Conservation (phyloP, 2,113 vertebrate species). For the Clupea harengus region DNA sequence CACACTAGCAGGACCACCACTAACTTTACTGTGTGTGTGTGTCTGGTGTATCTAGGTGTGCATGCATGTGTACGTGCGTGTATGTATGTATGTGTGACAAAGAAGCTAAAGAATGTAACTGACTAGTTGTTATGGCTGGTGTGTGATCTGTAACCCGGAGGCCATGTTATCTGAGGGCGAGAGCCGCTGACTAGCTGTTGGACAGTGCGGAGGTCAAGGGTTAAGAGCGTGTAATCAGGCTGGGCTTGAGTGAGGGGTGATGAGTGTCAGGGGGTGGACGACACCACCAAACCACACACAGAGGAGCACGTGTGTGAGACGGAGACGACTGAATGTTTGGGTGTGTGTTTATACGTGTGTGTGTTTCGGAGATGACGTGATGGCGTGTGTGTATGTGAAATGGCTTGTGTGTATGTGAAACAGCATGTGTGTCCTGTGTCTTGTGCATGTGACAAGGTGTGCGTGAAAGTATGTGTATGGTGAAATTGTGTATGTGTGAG, state of each 20-base stretch:
- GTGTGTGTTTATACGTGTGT: constrained; percentile 12
- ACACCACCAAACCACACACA: constrained; percentile 24
- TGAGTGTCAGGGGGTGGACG: constrained; percentile 46
- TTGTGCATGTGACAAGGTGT: neutral
- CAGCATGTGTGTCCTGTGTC: neutral
- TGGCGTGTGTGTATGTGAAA: neutral
- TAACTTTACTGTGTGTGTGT: neutral
- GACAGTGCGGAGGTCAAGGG: constrained; percentile 57
- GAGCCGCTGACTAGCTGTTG: constrained; percentile 48
- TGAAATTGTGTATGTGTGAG: neutral
- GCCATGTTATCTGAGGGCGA: constrained; percentile 19
- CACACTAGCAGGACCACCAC: neutral
- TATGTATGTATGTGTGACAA: neutral
- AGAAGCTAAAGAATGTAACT: neutral
- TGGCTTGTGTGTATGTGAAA: neutral
- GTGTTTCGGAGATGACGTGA: neutral
- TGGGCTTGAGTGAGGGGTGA: constrained; percentile 57
- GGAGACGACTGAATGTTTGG: neutral
- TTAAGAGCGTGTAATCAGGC: constrained; percentile 67
- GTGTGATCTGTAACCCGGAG: constrained; percentile 21
- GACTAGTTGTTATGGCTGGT: constrained; percentile 5
- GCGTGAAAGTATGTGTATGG: neutral
- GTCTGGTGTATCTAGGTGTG: neutral
- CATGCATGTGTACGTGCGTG: neutral
- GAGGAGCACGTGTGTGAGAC: constrained; percentile 12